These are phyloP conservation scores for Trachelus stipa DNA, from an alignment of 2,888 invertebrate species.

Conservation along the genomic window DNA sequence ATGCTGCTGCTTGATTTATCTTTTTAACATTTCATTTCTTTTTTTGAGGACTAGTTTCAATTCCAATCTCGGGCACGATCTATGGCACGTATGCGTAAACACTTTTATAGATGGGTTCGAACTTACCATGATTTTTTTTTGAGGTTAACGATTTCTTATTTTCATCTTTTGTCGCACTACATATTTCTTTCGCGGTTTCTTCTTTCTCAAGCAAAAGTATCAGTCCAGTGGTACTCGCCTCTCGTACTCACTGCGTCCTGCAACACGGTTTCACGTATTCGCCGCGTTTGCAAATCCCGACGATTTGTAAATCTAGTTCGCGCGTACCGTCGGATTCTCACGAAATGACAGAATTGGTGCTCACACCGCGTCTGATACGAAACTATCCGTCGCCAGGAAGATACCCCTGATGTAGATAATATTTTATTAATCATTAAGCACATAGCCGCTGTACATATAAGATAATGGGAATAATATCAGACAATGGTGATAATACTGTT, in stretches of 20 bases:
- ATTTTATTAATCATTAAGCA: slow-evolving; percentile 62
- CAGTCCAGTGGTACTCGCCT: neutral
- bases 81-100: neutral
- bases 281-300: slow-evolving; percentile 5
- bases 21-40: neutral
- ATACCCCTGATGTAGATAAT: slow-evolving; percentile 54
- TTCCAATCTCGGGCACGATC: neutral
- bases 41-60: neutral
- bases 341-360: slow-evolving; percentile 27
- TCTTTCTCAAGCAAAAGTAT: neutral
- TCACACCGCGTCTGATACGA: slow-evolving; percentile 47
- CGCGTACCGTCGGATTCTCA: slow-evolving; percentile 14
- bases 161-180: neutral
- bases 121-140: neutral
- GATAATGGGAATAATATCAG: slow-evolving; percentile 61
- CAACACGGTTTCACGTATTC: neutral
- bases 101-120: neutral
- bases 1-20: neutral
- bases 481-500: slow-evolving; percentile 57
- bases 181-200: neutral
- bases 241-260: neutral
- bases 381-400: slow-evolving; percentile 55
- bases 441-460: slow-evolving; percentile 55
- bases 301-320: slow-evolving; percentile 20
- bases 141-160: neutral